These are phyloP conservation scores for Lasius platythorax DNA, from an alignment of 2,888 invertebrate genomes.

Conservation along the genomic window DNA sequence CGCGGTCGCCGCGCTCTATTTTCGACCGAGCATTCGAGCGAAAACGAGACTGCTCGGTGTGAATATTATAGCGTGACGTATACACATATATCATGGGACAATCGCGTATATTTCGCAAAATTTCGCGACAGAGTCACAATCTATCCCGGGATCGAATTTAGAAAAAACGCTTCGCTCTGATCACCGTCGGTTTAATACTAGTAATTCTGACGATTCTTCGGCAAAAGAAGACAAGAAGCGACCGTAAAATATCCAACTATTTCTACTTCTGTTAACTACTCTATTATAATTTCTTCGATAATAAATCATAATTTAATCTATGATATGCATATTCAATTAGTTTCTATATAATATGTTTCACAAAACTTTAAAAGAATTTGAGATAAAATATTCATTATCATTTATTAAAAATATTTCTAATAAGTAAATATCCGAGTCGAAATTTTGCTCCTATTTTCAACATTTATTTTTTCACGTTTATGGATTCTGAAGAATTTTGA, in stretches of 20 bases:
- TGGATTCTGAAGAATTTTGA: too few species aligned
- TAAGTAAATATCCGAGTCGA: background rate
- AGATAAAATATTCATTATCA: background rate
- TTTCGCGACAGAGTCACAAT: conserved; percentile 27
- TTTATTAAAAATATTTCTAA: background rate
- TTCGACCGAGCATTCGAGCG: conserved; percentile 43
- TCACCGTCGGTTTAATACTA: background rate
- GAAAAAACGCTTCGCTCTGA: conserved; percentile 10
- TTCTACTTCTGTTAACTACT: background rate
- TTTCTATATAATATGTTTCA: background rate
- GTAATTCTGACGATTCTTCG: too few species aligned
- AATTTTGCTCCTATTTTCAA: too few species aligned
- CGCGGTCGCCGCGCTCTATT: conserved; percentile 61
- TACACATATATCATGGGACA: background rate
- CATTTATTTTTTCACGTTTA: too few species aligned
- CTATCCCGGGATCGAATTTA: conserved; percentile 13
- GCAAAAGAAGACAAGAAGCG: background rate
- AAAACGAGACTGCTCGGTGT: conserved; percentile 43
- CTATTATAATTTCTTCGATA: background rate
- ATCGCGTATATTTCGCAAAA: conserved; percentile 17
- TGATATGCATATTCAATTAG: background rate
- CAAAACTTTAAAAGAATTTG: background rate
- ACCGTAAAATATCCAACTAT: background rate
- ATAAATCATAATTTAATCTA: background rate
- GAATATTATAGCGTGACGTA: conserved; percentile 26